Conservation (phyloP, 1,140 invertebrate genomes). For the Drosophila pruinosa region DNA sequence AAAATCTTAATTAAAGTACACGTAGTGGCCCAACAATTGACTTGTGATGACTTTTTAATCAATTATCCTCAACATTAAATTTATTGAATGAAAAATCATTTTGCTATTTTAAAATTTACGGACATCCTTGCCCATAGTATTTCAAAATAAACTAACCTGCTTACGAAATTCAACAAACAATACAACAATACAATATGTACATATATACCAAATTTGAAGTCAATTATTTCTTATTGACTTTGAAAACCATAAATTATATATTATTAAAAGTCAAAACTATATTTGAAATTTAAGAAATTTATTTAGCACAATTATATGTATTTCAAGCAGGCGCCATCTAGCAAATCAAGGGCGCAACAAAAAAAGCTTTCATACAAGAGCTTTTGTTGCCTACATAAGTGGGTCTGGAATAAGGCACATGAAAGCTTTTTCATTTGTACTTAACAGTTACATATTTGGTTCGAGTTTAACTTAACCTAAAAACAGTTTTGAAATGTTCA, state of each 20-base stretch:
- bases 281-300: constrained; percentile 14
- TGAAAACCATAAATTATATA: background rate
- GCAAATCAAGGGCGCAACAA: constrained; percentile 10
- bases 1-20: background rate
- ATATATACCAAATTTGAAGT: background rate
- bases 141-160: too few relatives aligned
- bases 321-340: constrained; percentile 12
- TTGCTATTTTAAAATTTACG: background rate
- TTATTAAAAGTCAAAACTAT: background rate
- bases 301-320: constrained; percentile 20
- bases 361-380: constrained; percentile 15
- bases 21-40: background rate
- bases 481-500: constrained; percentile 14
- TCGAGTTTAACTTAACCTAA: constrained; percentile 37
- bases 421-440: constrained; percentile 24
- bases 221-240: too few relatives aligned
- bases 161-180: background rate
- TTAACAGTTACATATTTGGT: constrained; percentile 33
- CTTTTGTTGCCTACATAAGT: background rate
- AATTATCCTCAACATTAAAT: background rate
- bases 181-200: background rate
- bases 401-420: constrained; percentile 4
- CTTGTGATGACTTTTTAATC: background rate
- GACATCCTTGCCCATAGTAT: too few relatives aligned
- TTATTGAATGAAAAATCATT: background rate